These are phyloP conservation scores for Chrysomallon squamiferum DNA, from an alignment of 1,140 invertebrate species.

Conservation along the genomic window DNA sequence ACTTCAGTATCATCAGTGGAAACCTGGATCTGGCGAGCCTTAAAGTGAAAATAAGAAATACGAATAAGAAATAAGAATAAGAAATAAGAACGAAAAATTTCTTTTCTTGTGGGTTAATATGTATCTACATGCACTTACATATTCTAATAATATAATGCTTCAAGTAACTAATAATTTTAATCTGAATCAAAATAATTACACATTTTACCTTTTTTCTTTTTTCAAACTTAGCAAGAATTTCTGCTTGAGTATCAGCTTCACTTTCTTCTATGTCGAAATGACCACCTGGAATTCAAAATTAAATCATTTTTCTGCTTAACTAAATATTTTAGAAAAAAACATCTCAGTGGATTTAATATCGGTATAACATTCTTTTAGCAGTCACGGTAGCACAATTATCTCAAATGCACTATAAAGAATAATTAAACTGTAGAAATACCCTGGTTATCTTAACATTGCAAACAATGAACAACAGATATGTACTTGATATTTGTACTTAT, in stretches of 20 bases:
- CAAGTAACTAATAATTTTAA: too few relatives aligned
- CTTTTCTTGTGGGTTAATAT: too few relatives aligned
- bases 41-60: conserved; percentile 15
- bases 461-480: too few relatives aligned
- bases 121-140: too few relatives aligned
- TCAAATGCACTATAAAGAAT: neutral
- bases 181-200: too few relatives aligned
- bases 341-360: neutral
- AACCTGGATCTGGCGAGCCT: conserved; percentile 81
- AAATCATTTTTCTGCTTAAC: conserved; percentile 1
- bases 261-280: conserved; percentile 89
- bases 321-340: neutral
- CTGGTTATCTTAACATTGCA: too few relatives aligned
- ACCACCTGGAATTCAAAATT: conserved; percentile 66
- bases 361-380: conserved; percentile 5
- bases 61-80: neutral
- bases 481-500: too few relatives aligned
- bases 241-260: conserved; percentile 85
- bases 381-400: conserved; percentile 15
- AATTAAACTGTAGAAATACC: too few relatives aligned
- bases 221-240: conserved; percentile 92
- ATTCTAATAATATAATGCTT: too few relatives aligned
- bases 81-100: too few relatives aligned
- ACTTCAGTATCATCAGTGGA: conserved; percentile 89
- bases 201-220: conserved; percentile 79